Evolutionary conservation across 1,140 invertebrate genomes (phyloP), one percentile per base, ranked within the genome.

Genomic region (Drosophila pectinifera): DNA sequence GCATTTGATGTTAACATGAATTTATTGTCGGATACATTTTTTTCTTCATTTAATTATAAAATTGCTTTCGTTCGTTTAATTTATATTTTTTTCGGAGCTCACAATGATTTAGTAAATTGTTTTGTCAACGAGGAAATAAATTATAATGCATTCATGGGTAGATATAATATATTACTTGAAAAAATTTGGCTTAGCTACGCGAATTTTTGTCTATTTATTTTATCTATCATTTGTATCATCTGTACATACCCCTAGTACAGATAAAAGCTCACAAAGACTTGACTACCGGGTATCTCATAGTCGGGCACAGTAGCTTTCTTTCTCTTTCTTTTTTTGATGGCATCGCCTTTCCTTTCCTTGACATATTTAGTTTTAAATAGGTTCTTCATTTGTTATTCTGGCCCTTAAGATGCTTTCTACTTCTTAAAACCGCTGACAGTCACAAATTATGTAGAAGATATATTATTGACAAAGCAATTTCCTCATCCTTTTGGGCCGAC

Each of bases 381-480:
- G 31, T 59, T 73, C 38, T 56, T 51, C 18, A 51, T 36, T 36
- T 51, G 31, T 51, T 59, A 36, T 63, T 57, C 5, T 16, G 8
- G 36, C 24, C 38, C 61, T 67, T 39, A 55, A 68, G 24, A 72
- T 41, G 64, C 28, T 36, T 34, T 38, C 11, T 20, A 34, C 28
- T 59, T 41, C 13, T 31, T n/a, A 28, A 72, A 59, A 43, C 55
- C 43, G 55, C 45, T 73, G 69, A 73, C 69, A 73, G 69, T 51
- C 68, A 73, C 69, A 73, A 70, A 73, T 73, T 73, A 73, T 73
- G 22, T 18, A 36, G 31, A 53, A 49, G 8, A 51, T 69, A 56
- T 56, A 70, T 70, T 73, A 70, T 70, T 73, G 68, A 73, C 69
- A 73, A 73, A 73, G 68, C 69, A 73, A 73, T 73, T 73, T 70